Evolutionary conservation across 1,140 invertebrate genomes (phyloP).

Genomic region (Idris sp.): DNA sequence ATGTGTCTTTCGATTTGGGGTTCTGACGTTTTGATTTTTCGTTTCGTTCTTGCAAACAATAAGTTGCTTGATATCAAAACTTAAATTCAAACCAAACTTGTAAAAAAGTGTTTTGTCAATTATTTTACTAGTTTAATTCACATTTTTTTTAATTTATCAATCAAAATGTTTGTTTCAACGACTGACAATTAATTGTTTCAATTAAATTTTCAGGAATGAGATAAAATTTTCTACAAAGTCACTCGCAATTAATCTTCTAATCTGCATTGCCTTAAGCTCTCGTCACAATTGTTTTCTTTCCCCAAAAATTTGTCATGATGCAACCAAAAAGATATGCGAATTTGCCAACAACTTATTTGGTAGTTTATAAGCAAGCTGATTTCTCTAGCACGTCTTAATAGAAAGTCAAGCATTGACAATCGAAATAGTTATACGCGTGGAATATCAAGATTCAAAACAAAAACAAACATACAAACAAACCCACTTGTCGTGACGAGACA

Average conservation of each 20-base stretch:
- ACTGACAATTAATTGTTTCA: no score
- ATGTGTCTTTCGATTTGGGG: constrained; percentile 13
- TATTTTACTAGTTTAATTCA: no score
- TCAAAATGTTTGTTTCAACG: no score
- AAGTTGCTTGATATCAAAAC: no score
- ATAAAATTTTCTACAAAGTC: no score
- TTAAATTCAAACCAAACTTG: no score
- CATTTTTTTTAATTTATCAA: no score
- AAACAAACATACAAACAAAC: no score
- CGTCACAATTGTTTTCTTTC: constrained; percentile 34
- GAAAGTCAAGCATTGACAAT: constrained; percentile 79
- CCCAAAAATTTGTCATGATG: constrained; percentile 33
- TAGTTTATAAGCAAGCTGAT: constrained; percentile 5
- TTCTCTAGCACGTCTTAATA: constrained; percentile 54
- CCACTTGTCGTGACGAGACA: constrained; percentile 37
- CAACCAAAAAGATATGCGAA: constrained; percentile 37
- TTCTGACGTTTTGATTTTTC: constrained; percentile 19
- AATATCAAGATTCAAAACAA: constrained; percentile 46
- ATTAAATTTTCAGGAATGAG: no score
- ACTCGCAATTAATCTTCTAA: neutral
- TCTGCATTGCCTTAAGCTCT: constrained; percentile 42
- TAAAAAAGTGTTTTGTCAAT: no score
- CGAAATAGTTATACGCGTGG: constrained; percentile 68
- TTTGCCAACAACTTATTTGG: constrained; percentile 21
- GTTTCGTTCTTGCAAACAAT: no score